These are phyloP conservation scores for Drosophila kurseongensis DNA, from an alignment of 1,140 invertebrate species.

Conservation along the genomic window DNA sequence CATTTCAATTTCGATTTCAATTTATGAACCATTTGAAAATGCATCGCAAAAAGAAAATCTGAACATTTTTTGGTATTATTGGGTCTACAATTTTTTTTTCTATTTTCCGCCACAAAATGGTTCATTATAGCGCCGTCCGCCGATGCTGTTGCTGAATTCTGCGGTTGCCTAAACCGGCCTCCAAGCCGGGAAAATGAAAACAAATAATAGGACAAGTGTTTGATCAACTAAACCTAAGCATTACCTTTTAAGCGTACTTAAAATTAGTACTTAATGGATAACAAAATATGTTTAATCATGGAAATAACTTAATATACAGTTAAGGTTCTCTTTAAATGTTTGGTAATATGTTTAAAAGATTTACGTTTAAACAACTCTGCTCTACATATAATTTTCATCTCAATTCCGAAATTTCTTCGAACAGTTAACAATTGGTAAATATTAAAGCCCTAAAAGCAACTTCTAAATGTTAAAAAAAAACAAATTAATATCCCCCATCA, in stretches of 20 bases:
- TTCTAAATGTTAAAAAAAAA: neutral
- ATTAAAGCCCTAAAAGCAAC: no score
- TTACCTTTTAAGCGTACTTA: neutral
- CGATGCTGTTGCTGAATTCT: conserved; percentile 72
- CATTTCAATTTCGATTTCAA: conserved; percentile 69
- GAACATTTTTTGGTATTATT: conserved; percentile 21
- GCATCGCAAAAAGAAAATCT: conserved; percentile 24
- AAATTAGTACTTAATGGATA: no score
- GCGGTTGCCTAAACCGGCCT: conserved; percentile 42
- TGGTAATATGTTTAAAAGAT: no score
- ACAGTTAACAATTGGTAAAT: no score
- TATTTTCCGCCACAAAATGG: conserved; percentile 65
- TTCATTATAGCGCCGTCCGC: conserved; percentile 67
- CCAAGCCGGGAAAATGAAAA: conserved; percentile 15
- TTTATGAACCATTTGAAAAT: conserved; percentile 49
- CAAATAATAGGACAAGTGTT: conserved; percentile 7
- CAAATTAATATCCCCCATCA: neutral
- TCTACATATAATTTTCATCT: no score
- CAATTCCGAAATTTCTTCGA: no score
- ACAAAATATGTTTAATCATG: no score
- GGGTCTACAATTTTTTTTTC: neutral
- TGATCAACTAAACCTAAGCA: neutral
- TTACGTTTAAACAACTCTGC: no score
- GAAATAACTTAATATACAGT: no score
- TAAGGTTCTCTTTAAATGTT: no score